These are phyloP conservation scores for Phytoseiulus persimilis DNA, from an alignment of 2,888 invertebrate genomes.

Conservation along the genomic window DNA sequence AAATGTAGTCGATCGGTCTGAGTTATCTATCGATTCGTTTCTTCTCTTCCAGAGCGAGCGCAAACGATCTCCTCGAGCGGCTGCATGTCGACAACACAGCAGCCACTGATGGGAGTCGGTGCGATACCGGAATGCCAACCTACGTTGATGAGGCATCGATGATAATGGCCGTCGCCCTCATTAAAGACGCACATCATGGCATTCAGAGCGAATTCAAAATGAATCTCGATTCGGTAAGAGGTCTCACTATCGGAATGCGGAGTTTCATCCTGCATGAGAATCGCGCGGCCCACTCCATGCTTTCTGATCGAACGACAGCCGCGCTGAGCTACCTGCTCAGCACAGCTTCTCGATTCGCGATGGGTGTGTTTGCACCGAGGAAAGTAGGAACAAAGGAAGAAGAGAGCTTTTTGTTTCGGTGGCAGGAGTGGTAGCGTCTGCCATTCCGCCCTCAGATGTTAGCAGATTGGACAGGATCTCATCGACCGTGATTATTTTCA, in stretches of 20 bases:
- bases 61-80: conserved; percentile 13
- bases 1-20: too few relatives aligned
- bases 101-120: background rate
- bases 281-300: too few relatives aligned
- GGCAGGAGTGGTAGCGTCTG: background rate
- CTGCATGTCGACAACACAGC: background rate
- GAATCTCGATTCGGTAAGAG: conserved; percentile 43
- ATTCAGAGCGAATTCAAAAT: conserved; percentile 44
- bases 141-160: conserved; percentile 20
- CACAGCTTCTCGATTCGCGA: background rate
- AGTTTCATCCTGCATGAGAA: too few relatives aligned
- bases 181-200: conserved; percentile 45
- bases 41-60: background rate
- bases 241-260: too few relatives aligned
- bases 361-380: conserved; percentile 19
- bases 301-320: too few relatives aligned
- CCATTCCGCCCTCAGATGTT: conserved; percentile 5
- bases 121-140: background rate
- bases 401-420: background rate
- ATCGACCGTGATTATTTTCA: conserved; percentile 35
- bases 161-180: conserved; percentile 44
- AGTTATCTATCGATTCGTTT: background rate
- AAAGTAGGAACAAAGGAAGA: background rate
- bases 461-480: background rate
- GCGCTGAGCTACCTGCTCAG: too few relatives aligned